These are phyloP conservation scores for Cherax quadricarinatus DNA, from an alignment of 1,140 invertebrate species.

Conservation along the genomic window DNA sequence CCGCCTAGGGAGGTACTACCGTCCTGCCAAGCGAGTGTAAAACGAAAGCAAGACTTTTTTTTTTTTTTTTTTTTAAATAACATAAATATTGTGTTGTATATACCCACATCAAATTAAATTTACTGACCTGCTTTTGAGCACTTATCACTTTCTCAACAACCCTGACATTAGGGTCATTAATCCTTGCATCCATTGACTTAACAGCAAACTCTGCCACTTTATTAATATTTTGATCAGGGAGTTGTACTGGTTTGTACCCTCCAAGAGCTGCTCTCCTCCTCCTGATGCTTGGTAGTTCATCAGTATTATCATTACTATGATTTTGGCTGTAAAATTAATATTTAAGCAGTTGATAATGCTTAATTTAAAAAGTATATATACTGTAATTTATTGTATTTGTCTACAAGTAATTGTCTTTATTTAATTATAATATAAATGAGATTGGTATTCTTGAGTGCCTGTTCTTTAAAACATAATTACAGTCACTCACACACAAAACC, in stretches of 20 bases:
- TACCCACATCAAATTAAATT: neutral
- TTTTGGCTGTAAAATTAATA: neutral
- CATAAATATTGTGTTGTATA: neutral
- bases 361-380: too few species aligned
- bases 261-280: conserved; percentile 1
- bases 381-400: too few species aligned
- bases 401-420: too few species aligned
- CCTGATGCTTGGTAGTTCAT: neutral
- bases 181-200: conserved; percentile 24
- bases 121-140: conserved; percentile 36
- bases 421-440: too few species aligned
- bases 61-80: neutral
- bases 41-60: neutral
- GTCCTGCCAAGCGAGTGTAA: too few species aligned
- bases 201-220: conserved; percentile 37
- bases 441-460: too few species aligned
- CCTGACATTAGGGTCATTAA: conserved; percentile 25
- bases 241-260: neutral
- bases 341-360: too few species aligned
- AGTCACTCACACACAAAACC: too few species aligned
- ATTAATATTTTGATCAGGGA: neutral
- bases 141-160: conserved; percentile 24
- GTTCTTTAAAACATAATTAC: too few species aligned
- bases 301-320: too few species aligned
- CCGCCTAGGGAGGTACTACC: too few species aligned